Evolutionary conservation across 1,140 invertebrate genomes (phyloP).

Genomic region (Probaryconus sp.): DNA sequence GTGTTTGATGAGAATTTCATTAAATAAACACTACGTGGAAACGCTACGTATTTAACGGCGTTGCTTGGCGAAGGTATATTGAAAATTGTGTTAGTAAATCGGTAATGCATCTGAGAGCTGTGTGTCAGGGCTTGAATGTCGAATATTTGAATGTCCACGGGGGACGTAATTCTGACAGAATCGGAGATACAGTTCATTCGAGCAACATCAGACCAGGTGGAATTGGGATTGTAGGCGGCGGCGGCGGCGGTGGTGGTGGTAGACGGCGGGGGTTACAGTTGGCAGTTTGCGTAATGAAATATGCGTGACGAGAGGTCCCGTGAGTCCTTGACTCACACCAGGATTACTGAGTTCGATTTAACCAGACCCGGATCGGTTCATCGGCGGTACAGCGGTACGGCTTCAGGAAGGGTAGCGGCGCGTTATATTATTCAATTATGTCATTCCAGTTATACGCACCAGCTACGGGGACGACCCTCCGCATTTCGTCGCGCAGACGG

Average conservation of each 20-base stretch:
- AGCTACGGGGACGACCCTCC: constrained; percentile 63
- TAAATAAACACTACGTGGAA: neutral
- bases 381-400: constrained; percentile 61
- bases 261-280: constrained; percentile 54
- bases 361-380: constrained; percentile 56
- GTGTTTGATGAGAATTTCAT: constrained; percentile 9
- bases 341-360: constrained; percentile 71
- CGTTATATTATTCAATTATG: constrained; percentile 79
- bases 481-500: constrained; percentile 56
- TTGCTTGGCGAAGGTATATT: too few species aligned
- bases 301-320: constrained; percentile 77
- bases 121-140: constrained; percentile 28
- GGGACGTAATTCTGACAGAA: constrained; percentile 53
- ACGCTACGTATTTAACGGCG: too few species aligned
- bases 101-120: constrained; percentile 43
- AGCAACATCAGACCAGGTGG: constrained; percentile 47
- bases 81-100: constrained; percentile 33
- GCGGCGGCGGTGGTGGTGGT: too few species aligned
- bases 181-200: constrained; percentile 44
- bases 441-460: constrained; percentile 76
- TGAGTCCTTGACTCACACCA: constrained; percentile 73
- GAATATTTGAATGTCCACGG: constrained; percentile 54
- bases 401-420: constrained; percentile 66
- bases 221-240: constrained; percentile 55
- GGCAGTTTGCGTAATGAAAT: constrained; percentile 76